Base-by-base conservation (phyloP, 2,797 vertebrate genomes). In the Sarcoramphus papa region DNA sequence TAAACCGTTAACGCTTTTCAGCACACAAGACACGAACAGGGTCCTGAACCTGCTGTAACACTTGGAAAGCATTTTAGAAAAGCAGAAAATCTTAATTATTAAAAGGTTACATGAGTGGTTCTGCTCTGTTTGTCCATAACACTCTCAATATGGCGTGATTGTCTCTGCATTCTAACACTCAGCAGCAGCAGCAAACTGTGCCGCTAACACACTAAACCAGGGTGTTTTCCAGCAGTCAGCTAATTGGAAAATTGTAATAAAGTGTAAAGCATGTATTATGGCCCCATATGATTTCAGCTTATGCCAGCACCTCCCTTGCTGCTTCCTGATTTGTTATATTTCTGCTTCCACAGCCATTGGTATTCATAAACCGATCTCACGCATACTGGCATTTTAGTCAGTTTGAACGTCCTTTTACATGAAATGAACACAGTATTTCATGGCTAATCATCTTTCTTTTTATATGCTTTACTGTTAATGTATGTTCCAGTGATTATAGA, bases 41-140 rank as follows among this genome's bases (percentile, higher is more conserved):
- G 80, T 94, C 74, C 78, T 90, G 87, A 97, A 94, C 90, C 80
- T 94, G 45, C 77, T 91, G 75, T 53, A 96, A 73, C 72, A 95
- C 68, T 95, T 95, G 80, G 91, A 96, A 96, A 92, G 93, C 60
- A 91, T 94, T 97, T 95, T 91, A 95, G 95, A 92, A 96, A 91
- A 96, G 92, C 91, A 96, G 95, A 97, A 97, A 95, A 96, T 82
- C 88, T 97, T 95, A 96, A 97, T 97, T 97, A 97, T 97, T 96
- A 69, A 85, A 96, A 96, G 95, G 96, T 97, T 96, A 79, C 63
- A 73, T 65, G 92, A 91, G 91, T 97, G 92, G 95, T 97, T 97
- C 94, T 93, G 96, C 95, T 97, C 95, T 96, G 90, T 96, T 97
- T 97, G 93, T 94, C 93, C 92, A 89, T 92, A 97, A 94, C 75